Conservation (phyloP, 1,140 invertebrate species). For the Asbolus verrucosus region DNA sequence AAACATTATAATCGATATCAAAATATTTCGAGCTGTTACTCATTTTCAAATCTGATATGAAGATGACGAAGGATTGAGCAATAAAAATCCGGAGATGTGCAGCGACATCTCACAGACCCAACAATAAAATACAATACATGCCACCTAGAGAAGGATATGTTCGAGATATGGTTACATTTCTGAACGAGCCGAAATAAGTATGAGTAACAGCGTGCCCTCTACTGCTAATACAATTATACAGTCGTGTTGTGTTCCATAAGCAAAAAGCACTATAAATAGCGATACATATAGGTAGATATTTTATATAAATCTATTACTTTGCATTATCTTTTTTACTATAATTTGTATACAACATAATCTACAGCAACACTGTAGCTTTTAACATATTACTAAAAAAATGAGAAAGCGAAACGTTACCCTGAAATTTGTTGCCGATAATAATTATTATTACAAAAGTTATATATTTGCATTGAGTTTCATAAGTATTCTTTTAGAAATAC, state of each 20-base stretch:
- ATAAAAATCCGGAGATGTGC: conserved; percentile 35
- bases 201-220: conserved; percentile 58
- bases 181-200: conserved; percentile 48
- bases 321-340: conserved; percentile 41
- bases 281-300: conserved; percentile 55
- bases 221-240: conserved; percentile 56
- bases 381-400: conserved; percentile 38
- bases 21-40: conserved; percentile 53
- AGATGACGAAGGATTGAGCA: conserved; percentile 54
- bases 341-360: conserved; percentile 44
- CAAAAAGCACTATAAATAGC: conserved; percentile 57
- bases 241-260: conserved; percentile 60
- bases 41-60: conserved; percentile 46
- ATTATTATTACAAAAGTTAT: conserved; percentile 42
- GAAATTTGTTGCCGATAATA: conserved; percentile 54
- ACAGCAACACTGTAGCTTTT: conserved; percentile 39
- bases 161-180: conserved; percentile 42
- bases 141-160: conserved; percentile 31
- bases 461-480: conserved; percentile 43
- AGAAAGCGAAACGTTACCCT: conserved; percentile 53
- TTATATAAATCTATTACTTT: conserved; percentile 50
- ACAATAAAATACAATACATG: conserved; percentile 25
- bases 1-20: conserved; percentile 53
- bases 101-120: background rate
- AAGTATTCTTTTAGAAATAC: conserved; percentile 42